Evolutionary conservation across 2,888 invertebrate genomes (phyloP), one percentile per base, ranked within the genome.

Genomic region (Ennomos fuscantarius): DNA sequence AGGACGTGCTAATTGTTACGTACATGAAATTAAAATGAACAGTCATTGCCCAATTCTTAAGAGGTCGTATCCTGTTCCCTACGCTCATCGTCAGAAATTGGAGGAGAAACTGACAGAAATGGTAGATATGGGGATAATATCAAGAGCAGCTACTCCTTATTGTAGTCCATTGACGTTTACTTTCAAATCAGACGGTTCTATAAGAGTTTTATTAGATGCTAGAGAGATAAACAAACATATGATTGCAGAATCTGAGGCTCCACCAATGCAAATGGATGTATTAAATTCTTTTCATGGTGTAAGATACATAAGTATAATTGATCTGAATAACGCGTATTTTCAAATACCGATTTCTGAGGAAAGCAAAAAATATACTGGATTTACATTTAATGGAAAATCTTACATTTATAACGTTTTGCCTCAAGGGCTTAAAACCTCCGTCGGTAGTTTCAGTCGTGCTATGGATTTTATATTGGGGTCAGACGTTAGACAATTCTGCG

Each of bases 401-500:
- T 24, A 24, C 6, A 6, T 24, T 6, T 24, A 24, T 24, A 24
- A 24, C 6, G 24, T 24, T 6, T 6, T 49, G 10, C 55, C 55
- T 1, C 49, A 45, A 42, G 60, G 55, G 8, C 10, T 60, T 0
- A 60, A 52, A 34, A 60, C 60, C 0, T 60, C 67, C 0, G 72
- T 73, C 0, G 69, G 65, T 0, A 65, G 63, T 31, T 24, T 24
- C 6, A 24, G 24, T 24, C 3, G 24, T 0, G 24, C 24, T 1
- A 24, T 24, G 24, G 24, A 72, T 33, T 9, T 31, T 0, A 67
- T 72, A 9, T 54, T 72, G 13, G 71, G 67, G 0, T 59, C 36
- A 6, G 64, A 69, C 15, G 68, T 70, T 1, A 50, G 61, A 8
- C 55, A 63, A 0, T 73, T 62, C 15, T 72, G 70, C 35, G 66